A percentile compares a stretch with the other conserved stretches of the same genome.
Evolutionary conservation across 2,113 vertebrate species (phyloP).

Genomic region (Brienomyrus brachyistius): DNA sequence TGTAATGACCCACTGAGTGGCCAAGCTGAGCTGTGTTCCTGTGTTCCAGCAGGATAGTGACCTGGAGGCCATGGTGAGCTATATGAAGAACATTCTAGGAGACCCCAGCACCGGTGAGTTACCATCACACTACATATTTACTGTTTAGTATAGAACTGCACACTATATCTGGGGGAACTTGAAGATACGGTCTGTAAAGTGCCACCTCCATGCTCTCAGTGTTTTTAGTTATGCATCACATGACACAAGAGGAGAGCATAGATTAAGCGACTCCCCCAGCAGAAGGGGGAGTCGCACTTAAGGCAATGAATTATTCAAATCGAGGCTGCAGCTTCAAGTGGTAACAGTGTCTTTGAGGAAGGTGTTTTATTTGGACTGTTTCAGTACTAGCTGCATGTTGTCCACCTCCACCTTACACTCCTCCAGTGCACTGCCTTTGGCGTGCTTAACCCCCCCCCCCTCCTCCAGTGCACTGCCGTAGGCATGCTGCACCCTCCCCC

Average conservation of each 20-base stretch:
- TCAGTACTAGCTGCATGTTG: neutral
- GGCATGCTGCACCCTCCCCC: neutral
- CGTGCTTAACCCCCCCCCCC: no score
- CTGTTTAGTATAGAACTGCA: neutral
- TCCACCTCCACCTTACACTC: neutral
- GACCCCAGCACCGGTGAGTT: slow-evolving; percentile 50
- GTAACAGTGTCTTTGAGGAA: neutral
- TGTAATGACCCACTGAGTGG: no score
- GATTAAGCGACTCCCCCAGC: neutral
- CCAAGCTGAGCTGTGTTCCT: slow-evolving; percentile 10
- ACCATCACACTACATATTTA: neutral
- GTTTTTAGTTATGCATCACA: neutral
- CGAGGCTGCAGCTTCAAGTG: neutral
- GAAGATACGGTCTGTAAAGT: neutral
- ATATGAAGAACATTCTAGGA: slow-evolving; percentile 67
- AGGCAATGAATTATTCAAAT: neutral
- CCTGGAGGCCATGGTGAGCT: slow-evolving; percentile 62
- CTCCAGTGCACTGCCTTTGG: neutral
- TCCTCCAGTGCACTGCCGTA: no score
- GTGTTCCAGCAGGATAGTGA: slow-evolving; percentile 66
- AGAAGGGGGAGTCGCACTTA: neutral
- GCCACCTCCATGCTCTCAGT: neutral
- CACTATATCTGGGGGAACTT: neutral
- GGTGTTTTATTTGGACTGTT: neutral
- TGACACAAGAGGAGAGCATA: neutral